phyloP scores from a whole-genome alignment of 2,888 invertebrate species.

The Nomada ferruginata region DNA sequence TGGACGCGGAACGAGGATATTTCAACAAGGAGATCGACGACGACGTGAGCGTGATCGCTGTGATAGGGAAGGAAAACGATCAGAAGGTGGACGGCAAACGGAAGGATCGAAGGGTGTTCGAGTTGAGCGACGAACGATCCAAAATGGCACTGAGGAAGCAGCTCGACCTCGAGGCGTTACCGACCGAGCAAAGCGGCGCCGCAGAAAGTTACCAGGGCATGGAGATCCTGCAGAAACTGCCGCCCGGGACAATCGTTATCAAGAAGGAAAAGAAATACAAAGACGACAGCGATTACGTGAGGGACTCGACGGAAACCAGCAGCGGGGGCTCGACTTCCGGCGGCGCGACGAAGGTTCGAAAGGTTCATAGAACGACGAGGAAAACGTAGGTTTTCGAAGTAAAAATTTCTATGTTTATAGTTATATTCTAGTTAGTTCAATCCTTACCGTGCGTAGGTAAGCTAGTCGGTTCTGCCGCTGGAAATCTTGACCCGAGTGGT shows the following conservation, averaged over 20 bases:
- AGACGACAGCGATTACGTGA: conserved; percentile 71
- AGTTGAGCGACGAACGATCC: conserved; percentile 69
- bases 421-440: too few relatives aligned
- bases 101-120: conserved; percentile 49
- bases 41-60: conserved; percentile 61
- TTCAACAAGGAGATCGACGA: conserved; percentile 30
- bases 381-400: conserved; percentile 67
- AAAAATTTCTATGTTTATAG: neutral
- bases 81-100: neutral
- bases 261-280: conserved; percentile 64
- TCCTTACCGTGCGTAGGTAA: too few relatives aligned
- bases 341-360: conserved; percentile 59
- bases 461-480: too few relatives aligned
- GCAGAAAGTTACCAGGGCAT: conserved; percentile 39
- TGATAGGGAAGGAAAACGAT: conserved; percentile 58
- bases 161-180: conserved; percentile 42
- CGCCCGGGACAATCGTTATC: conserved; percentile 72
- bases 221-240: conserved; percentile 71
- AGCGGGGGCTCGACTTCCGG: conserved; percentile 65
- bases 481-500: too few relatives aligned
- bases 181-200: neutral
- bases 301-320: conserved; percentile 66
- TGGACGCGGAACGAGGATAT: neutral
- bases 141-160: conserved; percentile 73
- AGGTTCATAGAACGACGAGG: conserved; percentile 66